phyloP scores from a whole-genome alignment of 2,888 invertebrate species.

The Andricus quercusramuli region DNA sequence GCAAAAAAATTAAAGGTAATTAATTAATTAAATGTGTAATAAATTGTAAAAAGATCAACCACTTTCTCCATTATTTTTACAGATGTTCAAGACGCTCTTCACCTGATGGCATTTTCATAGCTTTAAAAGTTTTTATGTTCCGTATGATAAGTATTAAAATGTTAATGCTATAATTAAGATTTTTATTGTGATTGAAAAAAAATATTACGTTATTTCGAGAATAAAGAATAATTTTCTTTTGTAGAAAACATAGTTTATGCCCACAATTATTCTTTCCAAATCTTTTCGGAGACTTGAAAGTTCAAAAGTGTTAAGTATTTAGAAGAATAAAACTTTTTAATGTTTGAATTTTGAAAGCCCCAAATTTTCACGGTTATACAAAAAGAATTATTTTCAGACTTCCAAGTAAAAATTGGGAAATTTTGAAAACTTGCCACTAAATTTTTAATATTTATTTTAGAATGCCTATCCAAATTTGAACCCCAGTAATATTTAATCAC shows the following conservation, averaged over 20 bases:
- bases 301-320: no score
- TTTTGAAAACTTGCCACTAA: no score
- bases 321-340: no score
- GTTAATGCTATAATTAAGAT: not conserved
- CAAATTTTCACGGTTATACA: no score
- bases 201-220: constrained; percentile 5
- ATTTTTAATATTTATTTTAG: no score
- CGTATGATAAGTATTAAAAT: not conserved
- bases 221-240: not conserved
- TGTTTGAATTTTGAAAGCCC: no score
- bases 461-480: no score
- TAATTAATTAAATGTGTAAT: not conserved
- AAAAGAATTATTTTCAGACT: no score
- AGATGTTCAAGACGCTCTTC: not conserved
- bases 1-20: not conserved
- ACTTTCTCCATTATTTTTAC: not conserved
- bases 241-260: not conserved
- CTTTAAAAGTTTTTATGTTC: constrained; percentile 1
- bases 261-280: no score
- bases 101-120: not conserved
- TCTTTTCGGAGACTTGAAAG: no score
- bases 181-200: not conserved
- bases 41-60: not conserved
- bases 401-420: no score
- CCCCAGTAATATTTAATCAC: no score